A percentile compares a stretch with the other conserved stretches of the same genome.
These are phyloP conservation scores for Furcifer pardalis DNA, from an alignment of 2,797 vertebrate genomes.

Conservation along the genomic window DNA sequence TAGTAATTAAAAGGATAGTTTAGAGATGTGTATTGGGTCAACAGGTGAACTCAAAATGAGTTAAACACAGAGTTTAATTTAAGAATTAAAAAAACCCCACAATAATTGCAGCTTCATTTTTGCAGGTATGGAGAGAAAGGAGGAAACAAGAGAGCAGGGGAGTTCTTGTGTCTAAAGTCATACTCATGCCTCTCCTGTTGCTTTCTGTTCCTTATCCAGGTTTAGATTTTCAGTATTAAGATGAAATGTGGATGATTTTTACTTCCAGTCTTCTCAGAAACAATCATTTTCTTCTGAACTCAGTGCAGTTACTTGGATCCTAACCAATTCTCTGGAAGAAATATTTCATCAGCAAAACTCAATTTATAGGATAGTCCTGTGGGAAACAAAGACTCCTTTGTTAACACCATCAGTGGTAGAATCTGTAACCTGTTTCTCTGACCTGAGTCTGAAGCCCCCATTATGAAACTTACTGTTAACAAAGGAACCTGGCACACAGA, in stretches of 20 bases:
- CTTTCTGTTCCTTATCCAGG: background rate
- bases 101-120: background rate
- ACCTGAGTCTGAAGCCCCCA: too few relatives aligned
- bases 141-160: background rate
- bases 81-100: too few relatives aligned
- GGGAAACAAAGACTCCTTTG: background rate
- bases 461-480: too few relatives aligned
- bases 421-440: too few relatives aligned
- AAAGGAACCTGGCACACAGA: too few relatives aligned
- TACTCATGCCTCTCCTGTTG: background rate
- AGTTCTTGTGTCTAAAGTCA: background rate
- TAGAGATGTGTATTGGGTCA: background rate
- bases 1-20: background rate
- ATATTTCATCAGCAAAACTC: background rate
- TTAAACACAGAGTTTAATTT: background rate
- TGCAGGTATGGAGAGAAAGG: background rate
- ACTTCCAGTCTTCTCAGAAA: background rate
- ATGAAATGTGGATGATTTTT: background rate
- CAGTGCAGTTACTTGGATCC: background rate
- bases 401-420: too few relatives aligned
- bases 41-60: background rate
- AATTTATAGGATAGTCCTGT: background rate
- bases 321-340: background rate
- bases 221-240: background rate
- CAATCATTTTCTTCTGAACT: background rate